These are phyloP conservation scores for Heteromurus nitidus DNA, from an alignment of 2,888 invertebrate genomes.

Conservation along the genomic window DNA sequence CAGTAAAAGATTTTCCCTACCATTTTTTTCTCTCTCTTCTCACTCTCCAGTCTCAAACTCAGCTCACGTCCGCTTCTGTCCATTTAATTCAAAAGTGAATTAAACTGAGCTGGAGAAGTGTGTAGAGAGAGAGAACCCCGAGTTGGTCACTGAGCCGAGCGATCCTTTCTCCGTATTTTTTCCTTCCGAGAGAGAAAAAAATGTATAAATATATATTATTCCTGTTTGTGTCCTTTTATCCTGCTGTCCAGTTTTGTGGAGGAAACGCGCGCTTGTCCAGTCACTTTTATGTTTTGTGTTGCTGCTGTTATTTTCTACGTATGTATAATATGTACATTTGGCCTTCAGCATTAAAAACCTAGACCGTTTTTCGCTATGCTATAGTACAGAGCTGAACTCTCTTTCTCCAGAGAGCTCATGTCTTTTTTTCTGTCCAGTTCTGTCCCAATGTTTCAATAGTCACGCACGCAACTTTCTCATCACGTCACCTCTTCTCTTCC, in stretches of 20 bases:
- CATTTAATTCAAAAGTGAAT: constrained; percentile 66
- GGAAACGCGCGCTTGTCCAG: too few species aligned
- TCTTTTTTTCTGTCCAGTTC: constrained; percentile 43
- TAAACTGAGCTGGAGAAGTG: constrained; percentile 49
- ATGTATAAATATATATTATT: constrained; percentile 31
- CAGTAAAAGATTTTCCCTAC: constrained; percentile 15
- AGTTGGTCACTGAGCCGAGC: too few species aligned
- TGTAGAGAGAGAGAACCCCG: too few species aligned
- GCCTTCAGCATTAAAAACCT: constrained; percentile 56
- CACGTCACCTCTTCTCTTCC: constrained; percentile 40
- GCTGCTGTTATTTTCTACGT: too few species aligned
- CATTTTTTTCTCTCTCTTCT: too few species aligned
- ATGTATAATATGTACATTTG: constrained; percentile 23
- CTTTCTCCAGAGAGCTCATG: constrained; percentile 22
- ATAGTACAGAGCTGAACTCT: too few species aligned
- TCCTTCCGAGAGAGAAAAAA: constrained; percentile 57
- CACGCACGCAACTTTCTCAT: constrained; percentile 72
- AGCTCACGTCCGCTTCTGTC: constrained; percentile 16
- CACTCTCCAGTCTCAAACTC: too few species aligned
- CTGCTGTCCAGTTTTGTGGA: too few species aligned
- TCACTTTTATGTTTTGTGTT: too few species aligned
- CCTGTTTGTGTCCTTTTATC: constrained; percentile 29
- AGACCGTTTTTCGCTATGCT: too few species aligned
- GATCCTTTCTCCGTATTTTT: constrained; percentile 22
- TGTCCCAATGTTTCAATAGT: constrained; percentile 34